These are phyloP conservation scores for Limosa lapponica DNA, from an alignment of 2,797 vertebrate species.

Conservation along the genomic window DNA sequence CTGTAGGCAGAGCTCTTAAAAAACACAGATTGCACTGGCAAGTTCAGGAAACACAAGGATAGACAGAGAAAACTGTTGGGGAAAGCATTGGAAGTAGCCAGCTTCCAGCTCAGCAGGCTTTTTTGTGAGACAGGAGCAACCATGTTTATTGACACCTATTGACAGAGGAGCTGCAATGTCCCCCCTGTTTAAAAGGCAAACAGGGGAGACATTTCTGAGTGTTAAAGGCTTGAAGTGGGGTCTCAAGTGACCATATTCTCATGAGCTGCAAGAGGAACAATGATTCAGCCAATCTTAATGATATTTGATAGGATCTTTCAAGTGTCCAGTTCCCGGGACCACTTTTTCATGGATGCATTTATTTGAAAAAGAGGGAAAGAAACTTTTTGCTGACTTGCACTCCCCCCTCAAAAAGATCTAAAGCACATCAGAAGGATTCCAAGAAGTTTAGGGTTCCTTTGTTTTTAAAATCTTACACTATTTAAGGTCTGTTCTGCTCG, in stretches of 20 bases:
- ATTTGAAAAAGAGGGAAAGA: not conserved
- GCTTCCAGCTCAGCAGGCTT: not conserved
- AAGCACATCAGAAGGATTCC: not conserved
- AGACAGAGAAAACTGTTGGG: not conserved
- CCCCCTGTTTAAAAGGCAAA: not conserved
- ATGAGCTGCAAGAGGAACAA: not conserved
- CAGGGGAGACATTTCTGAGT: fast-evolving
- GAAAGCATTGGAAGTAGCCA: not conserved
- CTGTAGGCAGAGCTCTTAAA: not conserved
- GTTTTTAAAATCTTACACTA: not conserved
- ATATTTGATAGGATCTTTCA: not conserved
- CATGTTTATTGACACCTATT: not conserved
- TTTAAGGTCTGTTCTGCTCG: not conserved
- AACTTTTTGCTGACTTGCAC: not conserved
- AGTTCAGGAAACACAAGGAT: not conserved
- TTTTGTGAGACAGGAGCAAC: not conserved
- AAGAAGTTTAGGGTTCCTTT: not conserved
- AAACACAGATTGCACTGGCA: not conserved
- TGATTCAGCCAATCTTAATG: not conserved
- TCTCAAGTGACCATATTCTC: not conserved
- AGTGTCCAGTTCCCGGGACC: not conserved
- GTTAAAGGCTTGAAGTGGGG: not conserved
- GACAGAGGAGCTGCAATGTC: not conserved
- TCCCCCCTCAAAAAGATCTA: not conserved
- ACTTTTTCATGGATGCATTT: not conserved